These are phyloP conservation scores for Lota lota DNA, from an alignment of 2,113 vertebrate genomes.

Conservation along the genomic window DNA sequence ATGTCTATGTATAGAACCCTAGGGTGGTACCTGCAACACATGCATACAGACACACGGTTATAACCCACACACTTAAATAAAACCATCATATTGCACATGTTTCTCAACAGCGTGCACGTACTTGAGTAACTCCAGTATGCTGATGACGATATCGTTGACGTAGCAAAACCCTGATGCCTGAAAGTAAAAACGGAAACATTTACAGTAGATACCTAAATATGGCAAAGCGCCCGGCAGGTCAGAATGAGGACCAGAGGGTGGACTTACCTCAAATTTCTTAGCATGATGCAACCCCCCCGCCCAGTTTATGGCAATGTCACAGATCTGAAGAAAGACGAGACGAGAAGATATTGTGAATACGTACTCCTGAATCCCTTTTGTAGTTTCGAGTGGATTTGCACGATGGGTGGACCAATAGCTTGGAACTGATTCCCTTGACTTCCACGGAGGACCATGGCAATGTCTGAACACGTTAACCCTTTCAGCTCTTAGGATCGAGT, in stretches of 20 bases:
- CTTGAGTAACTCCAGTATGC: constrained; percentile 97
- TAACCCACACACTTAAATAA: background rate
- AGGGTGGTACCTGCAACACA: constrained; percentile 84
- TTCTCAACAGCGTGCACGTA: constrained; percentile 62
- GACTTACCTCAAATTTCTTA: constrained; percentile 95
- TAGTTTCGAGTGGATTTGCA: too few relatives aligned
- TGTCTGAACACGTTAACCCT: too few relatives aligned
- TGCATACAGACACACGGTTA: background rate
- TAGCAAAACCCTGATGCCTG: constrained; percentile 98
- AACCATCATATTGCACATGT: background rate
- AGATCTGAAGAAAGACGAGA: constrained; percentile 78
- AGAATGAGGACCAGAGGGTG: background rate
- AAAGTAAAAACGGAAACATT: constrained; percentile 18
- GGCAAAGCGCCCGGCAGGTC: background rate
- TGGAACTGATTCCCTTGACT: too few relatives aligned
- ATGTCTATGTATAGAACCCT: constrained; percentile 98
- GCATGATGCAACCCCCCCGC: constrained; percentile 96
- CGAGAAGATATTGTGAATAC: too few relatives aligned
- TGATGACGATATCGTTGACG: constrained; percentile 98
- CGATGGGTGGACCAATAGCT: too few relatives aligned
- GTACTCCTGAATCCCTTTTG: too few relatives aligned
- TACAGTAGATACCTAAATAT: background rate
- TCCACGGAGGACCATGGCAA: too few relatives aligned
- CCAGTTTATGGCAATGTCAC: constrained; percentile 99
- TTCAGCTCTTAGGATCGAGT: too few relatives aligned